Conservation (phyloP, 2,113 vertebrate species). For the Phylloscopus trochiloides region DNA sequence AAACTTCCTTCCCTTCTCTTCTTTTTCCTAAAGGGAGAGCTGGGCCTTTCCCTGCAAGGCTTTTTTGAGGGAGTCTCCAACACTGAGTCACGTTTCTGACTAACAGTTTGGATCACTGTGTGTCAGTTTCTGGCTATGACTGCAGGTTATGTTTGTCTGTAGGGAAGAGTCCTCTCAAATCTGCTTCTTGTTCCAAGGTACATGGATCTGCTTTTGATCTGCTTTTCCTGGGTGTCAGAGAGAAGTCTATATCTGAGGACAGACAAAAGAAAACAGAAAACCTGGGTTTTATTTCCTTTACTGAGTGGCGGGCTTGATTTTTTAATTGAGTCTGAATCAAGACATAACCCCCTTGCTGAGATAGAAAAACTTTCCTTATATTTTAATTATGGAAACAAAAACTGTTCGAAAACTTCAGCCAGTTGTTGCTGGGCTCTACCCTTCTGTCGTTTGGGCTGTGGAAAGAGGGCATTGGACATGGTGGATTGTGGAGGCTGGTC, state of each 20-base stretch:
- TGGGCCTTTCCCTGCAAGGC: not conserved
- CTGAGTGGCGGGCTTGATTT: not conserved
- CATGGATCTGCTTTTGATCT: not conserved
- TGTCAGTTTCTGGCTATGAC: conserved; percentile 17
- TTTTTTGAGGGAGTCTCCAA: not conserved
- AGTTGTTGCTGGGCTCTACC: not conserved
- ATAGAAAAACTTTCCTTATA: not conserved
- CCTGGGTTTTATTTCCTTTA: not conserved
- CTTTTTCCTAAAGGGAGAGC: not conserved
- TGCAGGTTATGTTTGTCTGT: conserved; percentile 37
- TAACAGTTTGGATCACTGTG: not conserved
- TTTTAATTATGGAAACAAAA: not conserved
- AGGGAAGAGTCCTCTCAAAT: not conserved
- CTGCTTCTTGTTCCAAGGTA: not conserved
- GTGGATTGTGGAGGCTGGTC: not conserved
- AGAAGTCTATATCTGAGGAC: not conserved
- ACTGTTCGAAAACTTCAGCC: not conserved
- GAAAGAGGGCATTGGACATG: accelerated
- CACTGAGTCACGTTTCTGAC: conserved; percentile 36
- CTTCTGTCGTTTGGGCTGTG: not conserved
- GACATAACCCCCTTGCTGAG: not conserved
- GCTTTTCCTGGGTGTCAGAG: not conserved
- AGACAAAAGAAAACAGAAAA: not conserved
- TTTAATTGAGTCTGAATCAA: not conserved
- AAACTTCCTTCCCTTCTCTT: not conserved